Conservation (phyloP, 1,140 invertebrate genomes). For the Ceratosolen fusciceps region DNA sequence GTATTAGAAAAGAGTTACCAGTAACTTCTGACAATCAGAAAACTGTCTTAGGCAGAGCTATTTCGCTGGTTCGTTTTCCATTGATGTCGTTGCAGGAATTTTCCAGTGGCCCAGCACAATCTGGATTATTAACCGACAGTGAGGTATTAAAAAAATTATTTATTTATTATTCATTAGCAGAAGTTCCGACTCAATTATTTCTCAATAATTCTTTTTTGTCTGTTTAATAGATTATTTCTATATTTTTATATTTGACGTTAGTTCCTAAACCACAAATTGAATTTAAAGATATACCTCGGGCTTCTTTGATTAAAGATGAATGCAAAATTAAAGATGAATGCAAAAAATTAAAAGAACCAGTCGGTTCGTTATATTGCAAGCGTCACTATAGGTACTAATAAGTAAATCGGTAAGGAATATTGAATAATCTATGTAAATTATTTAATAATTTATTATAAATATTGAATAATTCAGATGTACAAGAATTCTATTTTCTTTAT, state of each 20-base stretch:
- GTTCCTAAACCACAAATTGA: slow-evolving; percentile 81
- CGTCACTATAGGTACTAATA: slow-evolving; percentile 90
- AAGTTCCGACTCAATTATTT: slow-evolving; percentile 32
- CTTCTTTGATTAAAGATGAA: slow-evolving; percentile 88
- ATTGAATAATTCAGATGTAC: neutral
- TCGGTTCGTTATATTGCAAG: too few relatives aligned
- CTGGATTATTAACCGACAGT: slow-evolving; percentile 81
- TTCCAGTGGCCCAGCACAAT: slow-evolving; percentile 84
- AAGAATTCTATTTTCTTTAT: neutral
- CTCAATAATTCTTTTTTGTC: slow-evolving; percentile 22
- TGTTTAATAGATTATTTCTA: slow-evolving; percentile 74
- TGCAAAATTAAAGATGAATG: too few relatives aligned
- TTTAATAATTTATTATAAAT: slow-evolving; percentile 12
- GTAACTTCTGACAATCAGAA: slow-evolving; percentile 82
- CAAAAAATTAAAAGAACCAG: slow-evolving; percentile 86
- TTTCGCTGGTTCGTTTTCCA: slow-evolving; percentile 86
- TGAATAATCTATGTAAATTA: slow-evolving; percentile 1
- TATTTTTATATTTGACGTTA: slow-evolving; percentile 88
- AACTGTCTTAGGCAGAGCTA: slow-evolving; percentile 77
- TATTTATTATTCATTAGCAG: neutral
- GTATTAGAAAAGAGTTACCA: slow-evolving; percentile 76
- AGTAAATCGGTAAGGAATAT: slow-evolving; percentile 77
- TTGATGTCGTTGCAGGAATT: slow-evolving; percentile 92
- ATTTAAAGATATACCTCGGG: slow-evolving; percentile 83
- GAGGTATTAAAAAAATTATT: slow-evolving; percentile 70